These are phyloP conservation scores for Sympetrum striolatum DNA, from an alignment of 2,888 invertebrate species.

Conservation along the genomic window DNA sequence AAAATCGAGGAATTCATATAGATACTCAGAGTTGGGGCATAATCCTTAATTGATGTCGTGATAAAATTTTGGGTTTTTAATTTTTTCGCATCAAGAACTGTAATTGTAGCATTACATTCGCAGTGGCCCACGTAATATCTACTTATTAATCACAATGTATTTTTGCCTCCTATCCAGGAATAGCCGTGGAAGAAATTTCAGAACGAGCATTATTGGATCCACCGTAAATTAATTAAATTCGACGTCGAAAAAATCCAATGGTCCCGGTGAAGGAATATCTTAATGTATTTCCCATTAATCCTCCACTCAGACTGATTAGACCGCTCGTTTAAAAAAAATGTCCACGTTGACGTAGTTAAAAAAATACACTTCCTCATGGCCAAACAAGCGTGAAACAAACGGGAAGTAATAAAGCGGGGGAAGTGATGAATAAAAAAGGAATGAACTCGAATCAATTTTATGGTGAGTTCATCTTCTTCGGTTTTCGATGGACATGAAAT, in stretches of 20 bases:
- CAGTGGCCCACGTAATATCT: too few relatives aligned
- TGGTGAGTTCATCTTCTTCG: neutral
- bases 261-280: neutral
- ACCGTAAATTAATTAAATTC: neutral
- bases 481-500: neutral
- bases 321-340: neutral
- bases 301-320: constrained; percentile 4
- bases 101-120: too few relatives aligned
- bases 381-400: constrained; percentile 42
- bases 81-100: too few relatives aligned
- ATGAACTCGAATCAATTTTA: constrained; percentile 9
- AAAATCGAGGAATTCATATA: too few relatives aligned
- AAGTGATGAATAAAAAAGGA: neutral
- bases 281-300: neutral
- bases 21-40: too few relatives aligned
- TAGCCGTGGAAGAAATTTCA: neutral
- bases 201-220: neutral
- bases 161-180: too few relatives aligned
- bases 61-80: too few relatives aligned
- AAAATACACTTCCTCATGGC: constrained; percentile 14
- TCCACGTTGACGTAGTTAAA: neutral
- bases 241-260: neutral
- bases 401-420: neutral
- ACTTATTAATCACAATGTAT: too few relatives aligned
- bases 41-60: too few relatives aligned